A percentile compares a stretch with the other conserved stretches of the same genome.
Conservation (phyloP, 2,888 invertebrate genomes). For the Octonoba sinensis region DNA sequence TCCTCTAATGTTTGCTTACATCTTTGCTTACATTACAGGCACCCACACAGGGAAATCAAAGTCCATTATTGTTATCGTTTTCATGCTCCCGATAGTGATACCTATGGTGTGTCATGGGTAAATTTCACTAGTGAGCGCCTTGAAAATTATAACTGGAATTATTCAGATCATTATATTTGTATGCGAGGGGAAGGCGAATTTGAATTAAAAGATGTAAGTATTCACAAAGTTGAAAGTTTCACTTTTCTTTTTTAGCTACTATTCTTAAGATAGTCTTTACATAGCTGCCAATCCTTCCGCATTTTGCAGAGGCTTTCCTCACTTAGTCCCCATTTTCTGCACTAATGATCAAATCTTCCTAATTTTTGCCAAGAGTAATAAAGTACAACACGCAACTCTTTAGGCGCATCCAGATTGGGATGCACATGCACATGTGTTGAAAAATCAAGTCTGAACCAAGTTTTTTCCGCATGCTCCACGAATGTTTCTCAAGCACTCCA, state of each 20-base stretch:
- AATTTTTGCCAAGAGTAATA: too few species aligned
- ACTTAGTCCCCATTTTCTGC: too few species aligned
- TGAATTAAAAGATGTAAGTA: conserved; percentile 82
- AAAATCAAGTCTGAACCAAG: too few species aligned
- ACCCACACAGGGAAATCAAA: conserved; percentile 92
- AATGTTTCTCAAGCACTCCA: too few species aligned
- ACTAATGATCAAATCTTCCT: too few species aligned
- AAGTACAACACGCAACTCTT: too few species aligned
- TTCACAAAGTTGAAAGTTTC: background rate
- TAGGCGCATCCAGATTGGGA: too few species aligned
- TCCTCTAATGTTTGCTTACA: background rate
- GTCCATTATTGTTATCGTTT: conserved; percentile 92
- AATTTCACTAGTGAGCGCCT: conserved; percentile 94
- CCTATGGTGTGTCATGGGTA: conserved; percentile 94
- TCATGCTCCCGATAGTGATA: conserved; percentile 91
- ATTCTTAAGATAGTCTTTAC: background rate
- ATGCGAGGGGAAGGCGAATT: conserved; percentile 94
- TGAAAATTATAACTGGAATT: conserved; percentile 98
- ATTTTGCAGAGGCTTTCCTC: too few species aligned
- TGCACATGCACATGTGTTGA: too few species aligned
- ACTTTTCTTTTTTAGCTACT: background rate
- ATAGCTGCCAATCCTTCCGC: too few species aligned
- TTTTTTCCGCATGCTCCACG: too few species aligned
- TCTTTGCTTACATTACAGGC: conserved; percentile 75
- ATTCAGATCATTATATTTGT: conserved; percentile 96